Percentiles rank a stretch among this genome's conserved stretches.
Conservation (phyloP, 2,888 invertebrate genomes). For the Alloscopus bannaensis region DNA sequence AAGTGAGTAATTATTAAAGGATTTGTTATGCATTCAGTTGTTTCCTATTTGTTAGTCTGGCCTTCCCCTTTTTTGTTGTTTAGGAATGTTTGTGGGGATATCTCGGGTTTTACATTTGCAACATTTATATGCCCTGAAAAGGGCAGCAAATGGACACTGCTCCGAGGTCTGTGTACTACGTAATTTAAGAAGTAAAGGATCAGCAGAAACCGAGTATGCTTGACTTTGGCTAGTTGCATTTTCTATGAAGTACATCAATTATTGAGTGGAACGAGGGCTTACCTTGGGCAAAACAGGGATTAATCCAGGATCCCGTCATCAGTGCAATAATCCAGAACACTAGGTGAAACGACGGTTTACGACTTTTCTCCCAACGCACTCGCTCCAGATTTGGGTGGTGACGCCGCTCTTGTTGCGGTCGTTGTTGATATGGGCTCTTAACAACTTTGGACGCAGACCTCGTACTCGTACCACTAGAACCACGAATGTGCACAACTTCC, state of each 20-base stretch:
- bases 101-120: no score
- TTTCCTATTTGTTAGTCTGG: no score
- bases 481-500: slow-evolving; percentile 40
- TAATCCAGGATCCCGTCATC: slow-evolving; percentile 65
- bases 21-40: no score
- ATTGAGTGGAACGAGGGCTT: slow-evolving; percentile 39
- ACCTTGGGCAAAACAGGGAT: slow-evolving; percentile 70
- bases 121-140: no score
- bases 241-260: slow-evolving; percentile 6
- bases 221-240: not conserved
- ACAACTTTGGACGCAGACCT: slow-evolving; percentile 7
- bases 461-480: slow-evolving; percentile 31
- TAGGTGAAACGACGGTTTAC: slow-evolving; percentile 29
- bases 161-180: no score
- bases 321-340: slow-evolving; percentile 58
- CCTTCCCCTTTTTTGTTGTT: no score
- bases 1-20: no score
- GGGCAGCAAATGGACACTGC: no score
- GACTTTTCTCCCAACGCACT: not conserved
- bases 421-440: slow-evolving; percentile 1
- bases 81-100: no score
- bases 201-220: no score
- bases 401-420: not conserved
- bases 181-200: no score
- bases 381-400: not conserved